These are phyloP conservation scores for Scomber scombrus DNA, from an alignment of 2,113 vertebrate genomes.

Conservation along the genomic window DNA sequence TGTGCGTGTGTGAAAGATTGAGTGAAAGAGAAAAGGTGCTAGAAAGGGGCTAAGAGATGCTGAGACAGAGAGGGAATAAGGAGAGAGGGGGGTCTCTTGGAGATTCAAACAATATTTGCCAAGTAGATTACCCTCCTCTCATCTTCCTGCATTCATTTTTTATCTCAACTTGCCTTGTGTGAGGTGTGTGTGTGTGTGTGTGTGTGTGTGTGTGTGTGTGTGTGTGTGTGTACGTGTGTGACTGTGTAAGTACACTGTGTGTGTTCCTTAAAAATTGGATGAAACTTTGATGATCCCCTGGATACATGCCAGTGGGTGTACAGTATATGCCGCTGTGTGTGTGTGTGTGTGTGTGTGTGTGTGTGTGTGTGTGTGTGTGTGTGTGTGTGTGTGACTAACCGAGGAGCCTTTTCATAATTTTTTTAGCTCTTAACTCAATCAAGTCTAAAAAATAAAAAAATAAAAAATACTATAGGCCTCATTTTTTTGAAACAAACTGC, in stretches of 20 bases:
- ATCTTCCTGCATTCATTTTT: constrained; percentile 46
- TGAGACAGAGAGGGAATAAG: neutral
- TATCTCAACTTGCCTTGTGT: constrained; percentile 17
- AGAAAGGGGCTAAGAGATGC: constrained; percentile 9
- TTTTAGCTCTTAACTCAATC: constrained; percentile 55
- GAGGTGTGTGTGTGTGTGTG: constrained; percentile 4
- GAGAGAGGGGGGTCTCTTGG: constrained; percentile 3
- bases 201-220: constrained; percentile 2
- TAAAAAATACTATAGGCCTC: constrained; percentile 43
- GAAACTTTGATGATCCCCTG: constrained; percentile 59
- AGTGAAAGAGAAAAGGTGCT: constrained; percentile 26
- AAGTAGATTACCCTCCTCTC: constrained; percentile 50
- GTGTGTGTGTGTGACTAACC: constrained; percentile 8
- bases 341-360: constrained; percentile 16
- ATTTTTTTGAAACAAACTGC: constrained; percentile 55
- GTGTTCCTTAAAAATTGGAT: constrained; percentile 56
- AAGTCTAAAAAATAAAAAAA: neutral
- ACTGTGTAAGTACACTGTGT: constrained; percentile 39
- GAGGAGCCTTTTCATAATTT: constrained; percentile 40
- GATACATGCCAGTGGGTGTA: constrained; percentile 42
- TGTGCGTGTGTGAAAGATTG: neutral
- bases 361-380: constrained; percentile 10
- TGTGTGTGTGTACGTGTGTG: constrained; percentile 12
- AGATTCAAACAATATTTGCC: constrained; percentile 66
- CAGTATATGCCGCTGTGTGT: constrained; percentile 24